A percentile compares a stretch with the other conserved stretches of the same genome.
Evolutionary conservation across 30 jellyfish, hydroid and myxozoan species (phyloP).

Genomic region (Rhopilema esculentum): DNA sequence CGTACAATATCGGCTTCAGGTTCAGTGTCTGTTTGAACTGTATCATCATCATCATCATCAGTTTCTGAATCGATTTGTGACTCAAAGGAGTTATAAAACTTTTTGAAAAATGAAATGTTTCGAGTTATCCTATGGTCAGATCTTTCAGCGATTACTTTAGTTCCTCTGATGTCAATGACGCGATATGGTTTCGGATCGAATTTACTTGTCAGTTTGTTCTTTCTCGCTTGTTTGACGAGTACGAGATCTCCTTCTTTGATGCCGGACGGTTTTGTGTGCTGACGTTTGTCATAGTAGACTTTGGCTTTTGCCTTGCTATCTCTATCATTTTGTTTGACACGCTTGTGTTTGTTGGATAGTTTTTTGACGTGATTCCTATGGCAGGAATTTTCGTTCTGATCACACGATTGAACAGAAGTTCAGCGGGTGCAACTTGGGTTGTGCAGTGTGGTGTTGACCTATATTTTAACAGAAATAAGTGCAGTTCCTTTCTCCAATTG

Average conservation of each 20-base stretch:
- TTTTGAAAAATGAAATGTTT: conserved; percentile 42
- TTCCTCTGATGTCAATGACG: conserved; percentile 27
- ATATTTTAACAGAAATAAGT: conserved; percentile 31
- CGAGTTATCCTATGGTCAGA: conserved; percentile 56
- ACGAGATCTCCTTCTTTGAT: conserved; percentile 41
- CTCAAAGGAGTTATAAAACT: conserved; percentile 41
- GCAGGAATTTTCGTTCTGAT: conserved; percentile 19
- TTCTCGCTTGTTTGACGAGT: conserved; percentile 21
- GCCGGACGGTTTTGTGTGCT: conserved; percentile 49
- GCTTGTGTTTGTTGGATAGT: conserved; percentile 26
- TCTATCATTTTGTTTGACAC: conserved; percentile 11
- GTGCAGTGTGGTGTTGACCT: conserved; percentile 54
- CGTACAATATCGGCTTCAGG: conserved; percentile 12
- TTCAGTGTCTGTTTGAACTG: conserved; percentile 41
- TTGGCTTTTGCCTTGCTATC: conserved; percentile 35
- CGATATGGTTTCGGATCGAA: conserved; percentile 23
- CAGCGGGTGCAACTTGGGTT: conserved; percentile 41
- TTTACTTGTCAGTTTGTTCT: conserved; percentile 32
- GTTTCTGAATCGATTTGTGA: conserved; percentile 3
- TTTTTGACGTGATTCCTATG: conserved; percentile 15
- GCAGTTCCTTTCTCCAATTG: conserved; percentile 28
- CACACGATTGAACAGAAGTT: conserved; percentile 31
- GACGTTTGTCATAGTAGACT: conserved; percentile 36
- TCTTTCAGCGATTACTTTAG: conserved; percentile 39
- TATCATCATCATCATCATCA: conserved; percentile 17